Conservation (phyloP, 2,797 vertebrate species). For the Anabacerthia variegaticeps region DNA sequence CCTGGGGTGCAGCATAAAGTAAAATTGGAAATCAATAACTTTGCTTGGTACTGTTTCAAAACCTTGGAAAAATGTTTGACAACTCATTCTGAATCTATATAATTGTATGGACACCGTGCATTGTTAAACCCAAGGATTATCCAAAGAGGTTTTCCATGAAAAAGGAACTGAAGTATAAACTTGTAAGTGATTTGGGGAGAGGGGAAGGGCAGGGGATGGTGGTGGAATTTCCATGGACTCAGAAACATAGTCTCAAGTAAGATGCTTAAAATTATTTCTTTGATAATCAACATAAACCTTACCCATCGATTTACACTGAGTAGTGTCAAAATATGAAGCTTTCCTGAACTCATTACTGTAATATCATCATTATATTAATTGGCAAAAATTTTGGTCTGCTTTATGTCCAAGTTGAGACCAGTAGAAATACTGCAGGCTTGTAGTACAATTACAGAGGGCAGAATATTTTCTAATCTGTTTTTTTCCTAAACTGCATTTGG, state of each 20-base stretch:
- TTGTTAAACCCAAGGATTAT: background rate
- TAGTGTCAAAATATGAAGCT: background rate
- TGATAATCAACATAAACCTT: background rate
- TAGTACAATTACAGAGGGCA: background rate
- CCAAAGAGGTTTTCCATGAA: background rate
- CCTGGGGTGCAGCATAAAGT: background rate
- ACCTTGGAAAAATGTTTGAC: background rate
- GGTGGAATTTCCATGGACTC: background rate
- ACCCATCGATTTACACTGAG: background rate
- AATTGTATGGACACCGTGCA: background rate
- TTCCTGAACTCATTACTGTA: background rate
- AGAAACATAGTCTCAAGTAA: background rate
- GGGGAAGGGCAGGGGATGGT: rapidly evolving
- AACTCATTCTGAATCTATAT: background rate
- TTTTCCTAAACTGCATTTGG: background rate
- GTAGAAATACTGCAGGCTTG: background rate
- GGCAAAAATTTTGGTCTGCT: background rate
- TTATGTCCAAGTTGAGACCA: background rate
- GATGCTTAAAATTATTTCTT: background rate
- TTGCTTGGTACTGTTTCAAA: background rate
- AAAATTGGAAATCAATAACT: background rate
- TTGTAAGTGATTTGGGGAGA: rapidly evolving
- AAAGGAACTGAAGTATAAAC: background rate
- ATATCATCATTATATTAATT: background rate
- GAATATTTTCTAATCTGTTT: background rate